Evolutionary conservation across 2,888 invertebrate species (phyloP).

Genomic region (Cyaniris semiargus): DNA sequence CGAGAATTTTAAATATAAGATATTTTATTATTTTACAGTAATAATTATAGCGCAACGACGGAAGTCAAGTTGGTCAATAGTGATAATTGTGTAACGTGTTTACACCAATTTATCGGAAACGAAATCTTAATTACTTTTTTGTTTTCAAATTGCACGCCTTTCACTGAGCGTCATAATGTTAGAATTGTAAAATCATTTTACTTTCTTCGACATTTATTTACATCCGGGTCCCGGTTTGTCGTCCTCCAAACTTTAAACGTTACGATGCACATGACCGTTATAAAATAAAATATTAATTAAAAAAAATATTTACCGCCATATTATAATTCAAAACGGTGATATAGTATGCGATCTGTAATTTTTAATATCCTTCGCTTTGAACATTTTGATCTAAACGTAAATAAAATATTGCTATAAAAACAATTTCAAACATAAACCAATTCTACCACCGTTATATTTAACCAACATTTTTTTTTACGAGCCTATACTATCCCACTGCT

Average conservation of each 20-base stretch:
- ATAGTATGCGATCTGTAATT: no score
- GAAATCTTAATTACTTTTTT: slow-evolving; percentile 14
- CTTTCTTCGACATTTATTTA: not conserved
- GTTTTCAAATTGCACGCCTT: not conserved
- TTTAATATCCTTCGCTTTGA: no score
- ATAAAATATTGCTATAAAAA: no score
- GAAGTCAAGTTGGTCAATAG: not conserved
- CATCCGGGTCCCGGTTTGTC: not conserved
- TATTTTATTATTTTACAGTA: not conserved
- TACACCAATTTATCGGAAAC: slow-evolving; percentile 10
- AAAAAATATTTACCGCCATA: not conserved
- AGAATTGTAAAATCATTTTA: not conserved
- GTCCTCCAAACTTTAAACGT: not conserved
- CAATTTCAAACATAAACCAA: not conserved
- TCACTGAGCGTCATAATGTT: not conserved
- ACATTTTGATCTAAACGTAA: no score
- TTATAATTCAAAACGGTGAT: not conserved
- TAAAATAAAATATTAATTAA: not conserved
- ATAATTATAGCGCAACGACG: not conserved
- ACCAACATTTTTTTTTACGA: no score
- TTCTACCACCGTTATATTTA: no score
- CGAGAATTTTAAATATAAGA: no score
- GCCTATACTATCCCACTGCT: no score
- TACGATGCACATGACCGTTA: not conserved
- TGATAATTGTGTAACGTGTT: slow-evolving; percentile 10